phyloP scores from a whole-genome alignment of 1,140 invertebrate genomes.

The Campoletis sonorensis region DNA sequence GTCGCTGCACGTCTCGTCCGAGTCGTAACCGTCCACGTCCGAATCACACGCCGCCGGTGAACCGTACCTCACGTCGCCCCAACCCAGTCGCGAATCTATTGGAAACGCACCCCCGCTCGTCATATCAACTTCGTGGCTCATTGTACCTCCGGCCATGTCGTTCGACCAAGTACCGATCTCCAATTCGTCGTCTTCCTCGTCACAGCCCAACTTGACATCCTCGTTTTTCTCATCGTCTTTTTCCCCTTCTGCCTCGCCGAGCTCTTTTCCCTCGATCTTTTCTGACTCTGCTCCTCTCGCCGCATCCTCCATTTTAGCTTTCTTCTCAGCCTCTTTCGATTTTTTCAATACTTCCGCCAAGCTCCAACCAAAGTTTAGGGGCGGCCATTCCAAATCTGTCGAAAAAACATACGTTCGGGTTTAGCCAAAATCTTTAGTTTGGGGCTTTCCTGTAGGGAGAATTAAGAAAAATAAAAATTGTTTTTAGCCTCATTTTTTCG shows the following conservation, averaged over 20 bases:
- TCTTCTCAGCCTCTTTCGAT: constrained; percentile 77
- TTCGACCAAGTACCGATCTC: constrained; percentile 95
- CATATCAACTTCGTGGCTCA: constrained; percentile 62
- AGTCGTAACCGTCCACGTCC: constrained; percentile 74
- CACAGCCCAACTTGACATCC: no score
- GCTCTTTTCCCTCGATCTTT: neutral
- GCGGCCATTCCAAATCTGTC: constrained; percentile 85
- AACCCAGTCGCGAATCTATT: constrained; percentile 59
- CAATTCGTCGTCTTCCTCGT: constrained; percentile 76
- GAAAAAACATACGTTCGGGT: no score
- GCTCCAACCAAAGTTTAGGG: constrained; percentile 96
- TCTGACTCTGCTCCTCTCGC: neutral
- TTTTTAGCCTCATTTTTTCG: no score
- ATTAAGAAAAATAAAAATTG: neutral
- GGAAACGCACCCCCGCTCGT: constrained; percentile 8
- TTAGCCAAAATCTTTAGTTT: constrained; percentile 3
- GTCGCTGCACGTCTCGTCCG: constrained; percentile 72
- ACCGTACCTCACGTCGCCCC: constrained; percentile 67
- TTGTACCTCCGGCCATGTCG: constrained; percentile 82
- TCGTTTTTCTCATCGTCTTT: constrained; percentile 27
- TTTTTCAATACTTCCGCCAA: constrained; percentile 88
- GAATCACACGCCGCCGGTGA: constrained; percentile 70
- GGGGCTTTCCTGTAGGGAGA: neutral
- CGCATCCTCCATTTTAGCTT: constrained; percentile 58
- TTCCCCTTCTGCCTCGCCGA: constrained; percentile 44